A percentile compares a stretch with the other conserved stretches of the same genome.
These are phyloP conservation scores for Megalurothrips usitatus DNA, from an alignment of 2,888 invertebrate genomes.

Conservation along the genomic window DNA sequence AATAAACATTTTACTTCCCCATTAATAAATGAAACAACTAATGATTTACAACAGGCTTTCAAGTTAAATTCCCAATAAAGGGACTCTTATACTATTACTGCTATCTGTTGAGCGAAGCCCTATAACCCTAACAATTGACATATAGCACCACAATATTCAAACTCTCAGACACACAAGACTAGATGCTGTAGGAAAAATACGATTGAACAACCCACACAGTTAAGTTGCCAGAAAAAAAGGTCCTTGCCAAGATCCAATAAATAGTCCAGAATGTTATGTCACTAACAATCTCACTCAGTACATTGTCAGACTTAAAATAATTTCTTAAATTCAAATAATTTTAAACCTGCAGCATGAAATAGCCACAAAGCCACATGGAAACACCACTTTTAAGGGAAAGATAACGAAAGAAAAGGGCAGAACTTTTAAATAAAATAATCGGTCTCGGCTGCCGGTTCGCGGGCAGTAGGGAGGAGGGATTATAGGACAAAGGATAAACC, in stretches of 20 bases:
- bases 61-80: not conserved
- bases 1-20: constrained; percentile 1
- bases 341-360: not conserved
- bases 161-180: constrained; percentile 26
- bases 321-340: constrained; percentile 23
- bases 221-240: constrained; percentile 20
- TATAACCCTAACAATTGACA: constrained; percentile 26
- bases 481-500: not conserved
- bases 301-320: constrained; percentile 23
- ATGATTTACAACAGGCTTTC: constrained; percentile 20
- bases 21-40: not conserved
- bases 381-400: not conserved
- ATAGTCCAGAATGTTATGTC: not conserved
- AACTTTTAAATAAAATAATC: not conserved
- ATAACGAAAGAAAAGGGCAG: not conserved
- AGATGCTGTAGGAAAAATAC: constrained; percentile 23
- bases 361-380: constrained; percentile 4
- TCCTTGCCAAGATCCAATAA: constrained; percentile 11
- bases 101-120: constrained; percentile 22
- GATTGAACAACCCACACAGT: constrained; percentile 17
- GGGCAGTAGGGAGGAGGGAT: constrained; percentile 14
- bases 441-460: constrained; percentile 23
- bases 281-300: constrained; percentile 23
- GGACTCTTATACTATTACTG: constrained; percentile 12
- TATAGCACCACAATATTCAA: constrained; percentile 14